Conservation (phyloP, 2,797 vertebrate species). For the Buceros bicornis region DNA sequence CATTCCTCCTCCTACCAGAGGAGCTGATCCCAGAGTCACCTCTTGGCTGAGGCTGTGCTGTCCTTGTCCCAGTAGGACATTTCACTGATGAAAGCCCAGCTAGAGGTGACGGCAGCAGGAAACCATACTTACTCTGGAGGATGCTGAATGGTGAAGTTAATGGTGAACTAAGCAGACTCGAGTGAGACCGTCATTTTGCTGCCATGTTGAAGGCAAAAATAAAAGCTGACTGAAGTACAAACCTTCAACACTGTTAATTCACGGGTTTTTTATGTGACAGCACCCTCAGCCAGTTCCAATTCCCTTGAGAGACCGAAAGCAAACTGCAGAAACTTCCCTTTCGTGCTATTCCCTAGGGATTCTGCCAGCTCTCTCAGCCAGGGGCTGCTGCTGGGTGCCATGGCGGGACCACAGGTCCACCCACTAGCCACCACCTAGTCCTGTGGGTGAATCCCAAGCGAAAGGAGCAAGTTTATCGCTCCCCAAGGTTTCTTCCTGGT, state of each 20-base stretch:
- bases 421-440: neutral
- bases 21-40: neutral
- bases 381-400: neutral
- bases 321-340: neutral
- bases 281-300: neutral
- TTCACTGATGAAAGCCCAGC: neutral
- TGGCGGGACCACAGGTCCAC: neutral
- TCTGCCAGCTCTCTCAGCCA: neutral
- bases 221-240: neutral
- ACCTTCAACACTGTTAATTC: neutral
- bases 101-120: neutral
- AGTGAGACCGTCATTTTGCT: neutral
- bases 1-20: neutral
- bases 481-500: neutral
- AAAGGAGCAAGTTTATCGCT: neutral
- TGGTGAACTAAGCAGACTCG: neutral
- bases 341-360: neutral
- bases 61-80: neutral
- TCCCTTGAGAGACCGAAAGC: neutral
- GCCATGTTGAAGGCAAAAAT: neutral
- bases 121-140: neutral
- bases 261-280: neutral
- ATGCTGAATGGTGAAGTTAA: neutral
- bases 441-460: rapidly evolving
- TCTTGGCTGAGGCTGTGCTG: neutral